Evolutionary conservation across 2,113 vertebrate genomes (phyloP).

Genomic region (Micromys minutus): DNA sequence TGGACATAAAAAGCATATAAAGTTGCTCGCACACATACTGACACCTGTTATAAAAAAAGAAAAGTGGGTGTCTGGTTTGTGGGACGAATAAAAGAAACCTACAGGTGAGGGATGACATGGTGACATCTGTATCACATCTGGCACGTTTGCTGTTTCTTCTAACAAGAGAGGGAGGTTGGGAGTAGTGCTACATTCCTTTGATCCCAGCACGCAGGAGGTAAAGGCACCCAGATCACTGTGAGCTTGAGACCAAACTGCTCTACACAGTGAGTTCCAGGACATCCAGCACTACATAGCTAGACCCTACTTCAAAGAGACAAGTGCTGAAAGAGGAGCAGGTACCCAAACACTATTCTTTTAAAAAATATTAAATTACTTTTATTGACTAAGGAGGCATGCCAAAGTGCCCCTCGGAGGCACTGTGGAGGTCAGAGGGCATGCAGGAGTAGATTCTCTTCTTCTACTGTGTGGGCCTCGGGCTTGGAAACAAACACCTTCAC

Average conservation of each 20-base stretch:
- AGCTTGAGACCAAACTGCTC: not conserved
- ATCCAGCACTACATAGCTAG: not conserved
- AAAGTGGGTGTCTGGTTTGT: constrained; percentile 51
- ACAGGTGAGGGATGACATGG: constrained; percentile 53
- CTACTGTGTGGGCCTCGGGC: not conserved
- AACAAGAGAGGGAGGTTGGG: constrained; percentile 52
- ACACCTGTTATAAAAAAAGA: constrained; percentile 55
- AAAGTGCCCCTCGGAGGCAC: not conserved
- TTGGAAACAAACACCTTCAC: not conserved
- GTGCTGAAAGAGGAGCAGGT: not conserved
- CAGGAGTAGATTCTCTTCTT: not conserved
- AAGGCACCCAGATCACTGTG: not conserved
- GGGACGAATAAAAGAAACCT: constrained; percentile 29
- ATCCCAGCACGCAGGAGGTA: not conserved
- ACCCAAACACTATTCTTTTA: not conserved
- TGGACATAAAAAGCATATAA: not conserved
- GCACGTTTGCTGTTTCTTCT: constrained; percentile 68
- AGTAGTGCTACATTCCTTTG: not conserved
- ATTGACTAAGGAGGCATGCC: not conserved
- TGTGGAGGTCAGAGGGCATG: not conserved
- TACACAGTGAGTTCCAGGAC: not conserved
- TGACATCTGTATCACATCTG: constrained; percentile 21
- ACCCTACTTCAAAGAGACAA: not conserved
- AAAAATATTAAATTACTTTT: not conserved
- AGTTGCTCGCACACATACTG: constrained; percentile 16